Evolutionary conservation across 1,140 invertebrate species (phyloP).

Genomic region (Lepeophtheirus salmonis): DNA sequence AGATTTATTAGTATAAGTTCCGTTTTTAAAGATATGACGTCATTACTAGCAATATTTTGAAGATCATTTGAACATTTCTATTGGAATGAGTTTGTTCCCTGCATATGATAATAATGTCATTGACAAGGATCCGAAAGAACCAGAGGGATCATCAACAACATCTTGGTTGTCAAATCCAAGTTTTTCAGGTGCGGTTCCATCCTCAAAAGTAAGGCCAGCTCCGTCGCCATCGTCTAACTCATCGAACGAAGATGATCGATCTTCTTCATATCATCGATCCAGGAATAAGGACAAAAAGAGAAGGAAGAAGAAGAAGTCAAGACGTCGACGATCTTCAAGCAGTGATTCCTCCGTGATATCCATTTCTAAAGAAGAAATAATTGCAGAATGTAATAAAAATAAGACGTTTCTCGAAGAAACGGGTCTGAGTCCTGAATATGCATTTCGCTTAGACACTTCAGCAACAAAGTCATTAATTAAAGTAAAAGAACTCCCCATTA

Average conservation of each 20-base stretch:
- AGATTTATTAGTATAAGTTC: too few species aligned
- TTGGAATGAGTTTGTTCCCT: slow-evolving; percentile 1
- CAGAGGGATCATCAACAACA: too few species aligned
- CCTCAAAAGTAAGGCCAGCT: too few species aligned
- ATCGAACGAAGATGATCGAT: not conserved
- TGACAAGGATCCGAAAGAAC: not conserved
- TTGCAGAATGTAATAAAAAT: slow-evolving; percentile 1
- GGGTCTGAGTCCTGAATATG: slow-evolving; percentile 1
- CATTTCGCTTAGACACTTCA: not conserved
- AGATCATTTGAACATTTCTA: too few species aligned
- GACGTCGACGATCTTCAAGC: not conserved
- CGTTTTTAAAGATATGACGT: too few species aligned
- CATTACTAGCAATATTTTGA: too few species aligned
- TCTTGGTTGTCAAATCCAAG: slow-evolving; percentile 1
- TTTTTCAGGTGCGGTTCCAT: not conserved
- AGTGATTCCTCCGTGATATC: not conserved
- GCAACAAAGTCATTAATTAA: not conserved
- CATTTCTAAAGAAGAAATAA: not conserved
- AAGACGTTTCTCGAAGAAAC: slow-evolving; percentile 10
- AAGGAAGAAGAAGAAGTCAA: not conserved
- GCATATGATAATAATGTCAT: not conserved
- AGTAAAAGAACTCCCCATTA: not conserved
- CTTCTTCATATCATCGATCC: not conserved
- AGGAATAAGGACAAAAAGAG: not conserved
- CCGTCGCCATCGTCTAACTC: not conserved